These are phyloP conservation scores for Choristoneura rosaceana DNA, from an alignment of 2,888 invertebrate species.

Conservation along the genomic window DNA sequence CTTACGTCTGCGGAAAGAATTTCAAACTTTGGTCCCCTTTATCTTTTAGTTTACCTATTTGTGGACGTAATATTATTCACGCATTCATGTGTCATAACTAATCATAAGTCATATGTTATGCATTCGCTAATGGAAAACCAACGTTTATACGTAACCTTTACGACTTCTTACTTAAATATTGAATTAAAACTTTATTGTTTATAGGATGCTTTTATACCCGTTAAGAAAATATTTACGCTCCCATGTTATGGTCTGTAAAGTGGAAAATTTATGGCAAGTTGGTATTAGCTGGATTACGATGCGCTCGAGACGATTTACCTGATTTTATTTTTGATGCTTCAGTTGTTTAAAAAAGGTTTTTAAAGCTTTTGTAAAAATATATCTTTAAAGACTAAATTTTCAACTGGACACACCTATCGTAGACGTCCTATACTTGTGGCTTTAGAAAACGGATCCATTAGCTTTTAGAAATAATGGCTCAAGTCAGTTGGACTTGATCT, in stretches of 20 bases:
- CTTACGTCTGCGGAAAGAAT: no score
- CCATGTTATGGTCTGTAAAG: constrained; percentile 37
- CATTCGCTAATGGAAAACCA: not conserved
- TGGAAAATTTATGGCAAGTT: constrained; percentile 37
- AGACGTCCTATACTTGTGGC: no score
- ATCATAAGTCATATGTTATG: not conserved
- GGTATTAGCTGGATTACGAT: constrained; percentile 33
- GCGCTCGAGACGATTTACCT: constrained; percentile 19
- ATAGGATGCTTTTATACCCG: constrained; percentile 33
- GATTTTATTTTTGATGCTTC: constrained; percentile 9
- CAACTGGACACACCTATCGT: no score
- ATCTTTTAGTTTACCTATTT: no score
- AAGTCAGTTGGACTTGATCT: no score
- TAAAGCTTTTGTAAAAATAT: not conserved
- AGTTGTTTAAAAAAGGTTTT: not conserved
- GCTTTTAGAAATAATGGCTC: no score
- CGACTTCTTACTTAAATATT: constrained; percentile 30
- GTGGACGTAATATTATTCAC: no score
- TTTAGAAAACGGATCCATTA: no score
- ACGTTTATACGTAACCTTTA: constrained; percentile 11
- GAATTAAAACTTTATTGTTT: constrained; percentile 30
- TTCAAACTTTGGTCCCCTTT: no score
- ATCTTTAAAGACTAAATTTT: no score
- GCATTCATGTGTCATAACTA: no score
- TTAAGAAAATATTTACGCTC: constrained; percentile 34